phyloP scores from a whole-genome alignment of 2,113 vertebrate species.

The Stegastes partitus region DNA sequence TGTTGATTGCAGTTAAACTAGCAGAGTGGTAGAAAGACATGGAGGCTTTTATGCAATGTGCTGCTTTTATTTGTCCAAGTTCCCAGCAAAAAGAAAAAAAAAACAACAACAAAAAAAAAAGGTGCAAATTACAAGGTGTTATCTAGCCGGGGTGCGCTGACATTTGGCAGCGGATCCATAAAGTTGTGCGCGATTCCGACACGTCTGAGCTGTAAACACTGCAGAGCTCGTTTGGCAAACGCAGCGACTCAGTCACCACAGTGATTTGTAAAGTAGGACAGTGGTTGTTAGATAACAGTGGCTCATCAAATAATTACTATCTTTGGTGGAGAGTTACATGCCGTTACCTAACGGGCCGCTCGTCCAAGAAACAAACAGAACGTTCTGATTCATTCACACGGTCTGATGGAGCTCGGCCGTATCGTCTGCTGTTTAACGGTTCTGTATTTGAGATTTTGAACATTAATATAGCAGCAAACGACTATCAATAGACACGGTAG shows the following conservation, averaged over 20 bases:
- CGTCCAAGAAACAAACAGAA: neutral
- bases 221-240: neutral
- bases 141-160: neutral
- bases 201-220: neutral
- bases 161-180: neutral
- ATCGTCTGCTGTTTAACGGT: neutral
- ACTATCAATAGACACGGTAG: no score
- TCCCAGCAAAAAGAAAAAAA: constrained; percentile 12
- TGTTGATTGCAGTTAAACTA: no score
- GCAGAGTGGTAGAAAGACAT: no score
- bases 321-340: neutral
- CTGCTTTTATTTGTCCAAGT: neutral
- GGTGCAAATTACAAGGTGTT: constrained; percentile 25
- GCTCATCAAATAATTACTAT: constrained; percentile 36
- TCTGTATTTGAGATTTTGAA: no score
- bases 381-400: neutral
- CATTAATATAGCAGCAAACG: no score
- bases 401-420: neutral
- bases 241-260: neutral
- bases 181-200: neutral
- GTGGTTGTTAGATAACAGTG: constrained; percentile 10
- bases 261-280: constrained; percentile 31
- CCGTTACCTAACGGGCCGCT: neutral
- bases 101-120: constrained; percentile 37
- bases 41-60: no score